Evolutionary conservation across 2,797 vertebrate genomes (phyloP).

Genomic region (Streptopelia turtur): DNA sequence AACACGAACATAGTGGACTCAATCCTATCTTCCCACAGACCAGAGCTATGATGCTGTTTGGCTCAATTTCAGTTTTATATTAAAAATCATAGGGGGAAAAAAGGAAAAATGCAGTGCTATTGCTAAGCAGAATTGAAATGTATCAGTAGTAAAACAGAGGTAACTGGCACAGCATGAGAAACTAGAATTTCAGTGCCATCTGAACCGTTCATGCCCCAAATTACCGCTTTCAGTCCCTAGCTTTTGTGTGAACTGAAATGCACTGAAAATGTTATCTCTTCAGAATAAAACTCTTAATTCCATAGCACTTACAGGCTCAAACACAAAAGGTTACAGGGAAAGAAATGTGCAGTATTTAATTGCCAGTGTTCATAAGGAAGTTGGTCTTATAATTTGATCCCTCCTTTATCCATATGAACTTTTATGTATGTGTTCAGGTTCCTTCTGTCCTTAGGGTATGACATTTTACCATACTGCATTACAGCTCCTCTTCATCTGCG

Average conservation of each 20-base stretch:
- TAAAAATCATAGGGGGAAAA: background rate
- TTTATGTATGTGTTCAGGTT: background rate
- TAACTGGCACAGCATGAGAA: background rate
- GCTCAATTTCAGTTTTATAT: background rate
- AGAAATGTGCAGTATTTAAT: background rate
- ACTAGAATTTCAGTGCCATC: background rate
- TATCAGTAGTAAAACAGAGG: background rate
- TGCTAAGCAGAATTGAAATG: background rate
- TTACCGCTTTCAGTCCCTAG: background rate
- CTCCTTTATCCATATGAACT: background rate
- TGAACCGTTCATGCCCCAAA: background rate
- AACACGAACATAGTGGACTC: background rate
- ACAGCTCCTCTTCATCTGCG: background rate
- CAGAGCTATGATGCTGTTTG: background rate
- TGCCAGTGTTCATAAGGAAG: background rate
- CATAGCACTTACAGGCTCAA: background rate
- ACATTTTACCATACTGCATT: conserved; percentile 17
- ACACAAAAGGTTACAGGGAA: background rate
- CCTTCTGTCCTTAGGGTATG: conserved; percentile 26
- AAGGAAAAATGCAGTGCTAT: background rate
- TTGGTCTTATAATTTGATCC: background rate
- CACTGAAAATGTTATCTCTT: conserved; percentile 18
- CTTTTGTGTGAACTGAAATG: conserved; percentile 8
- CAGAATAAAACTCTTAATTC: conserved; percentile 3
- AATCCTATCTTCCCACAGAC: background rate